phyloP scores from a whole-genome alignment of 2,888 invertebrate genomes.

The Xanthia togata region DNA sequence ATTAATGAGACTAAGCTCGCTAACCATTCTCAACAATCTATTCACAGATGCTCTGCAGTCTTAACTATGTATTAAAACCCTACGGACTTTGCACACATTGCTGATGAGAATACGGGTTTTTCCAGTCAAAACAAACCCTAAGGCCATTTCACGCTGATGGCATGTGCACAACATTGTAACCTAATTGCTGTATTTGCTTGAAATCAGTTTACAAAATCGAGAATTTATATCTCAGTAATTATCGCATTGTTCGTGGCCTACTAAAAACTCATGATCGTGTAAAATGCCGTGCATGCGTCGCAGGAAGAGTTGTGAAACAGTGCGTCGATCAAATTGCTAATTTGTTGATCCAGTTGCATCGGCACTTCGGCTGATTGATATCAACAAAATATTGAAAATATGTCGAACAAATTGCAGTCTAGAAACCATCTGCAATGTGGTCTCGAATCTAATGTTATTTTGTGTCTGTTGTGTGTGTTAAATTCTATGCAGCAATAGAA shows the following conservation, averaged over 20 bases:
- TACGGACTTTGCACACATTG: neutral
- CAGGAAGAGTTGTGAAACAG: neutral
- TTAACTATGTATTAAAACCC: neutral
- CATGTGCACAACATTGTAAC: neutral
- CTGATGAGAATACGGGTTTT: neutral
- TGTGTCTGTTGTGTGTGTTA: too few species aligned
- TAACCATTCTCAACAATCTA: neutral
- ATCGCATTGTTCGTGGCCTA: conserved; percentile 46
- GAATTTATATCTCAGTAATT: conserved; percentile 47
- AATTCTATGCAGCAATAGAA: too few species aligned
- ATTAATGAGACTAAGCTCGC: neutral
- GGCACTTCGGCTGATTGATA: neutral
- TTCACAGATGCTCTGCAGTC: neutral
- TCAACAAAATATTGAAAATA: neutral
- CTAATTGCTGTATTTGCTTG: conserved; percentile 18
- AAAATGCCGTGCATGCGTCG: conserved; percentile 23
- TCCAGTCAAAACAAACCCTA: neutral
- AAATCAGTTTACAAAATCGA: conserved; percentile 47
- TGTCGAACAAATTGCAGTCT: neutral
- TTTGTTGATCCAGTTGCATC: neutral
- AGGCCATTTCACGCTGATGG: neutral
- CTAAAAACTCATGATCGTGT: conserved; percentile 48
- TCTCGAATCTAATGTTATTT: too few species aligned
- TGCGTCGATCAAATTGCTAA: conserved; percentile 8
- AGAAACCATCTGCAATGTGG: too few species aligned